phyloP scores from a whole-genome alignment of 2,888 invertebrate species.

The Synanthedon myopaeformis region DNA sequence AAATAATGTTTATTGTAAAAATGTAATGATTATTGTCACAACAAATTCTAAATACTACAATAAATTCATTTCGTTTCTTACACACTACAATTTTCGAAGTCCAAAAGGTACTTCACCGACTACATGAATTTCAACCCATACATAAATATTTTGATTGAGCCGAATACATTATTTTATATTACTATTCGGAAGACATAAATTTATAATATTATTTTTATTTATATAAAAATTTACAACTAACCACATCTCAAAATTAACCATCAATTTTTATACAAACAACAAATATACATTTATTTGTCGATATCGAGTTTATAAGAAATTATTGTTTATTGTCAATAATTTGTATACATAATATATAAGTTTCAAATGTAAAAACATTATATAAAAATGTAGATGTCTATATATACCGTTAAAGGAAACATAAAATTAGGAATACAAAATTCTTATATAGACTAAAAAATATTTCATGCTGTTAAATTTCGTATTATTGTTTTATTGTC shows the following conservation, averaged over 20 bases:
- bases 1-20: no score
- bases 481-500: no score
- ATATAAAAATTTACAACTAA: slow-evolving; percentile 1
- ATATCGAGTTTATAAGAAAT: background rate
- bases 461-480: no score
- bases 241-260: background rate
- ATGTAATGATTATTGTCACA: slow-evolving; percentile 6
- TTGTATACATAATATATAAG: no score
- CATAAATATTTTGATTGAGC: slow-evolving; percentile 35
- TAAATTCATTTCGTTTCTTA: slow-evolving; percentile 60
- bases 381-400: no score
- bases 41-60: slow-evolving; percentile 30
- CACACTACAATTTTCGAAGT: slow-evolving; percentile 36
- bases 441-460: no score
- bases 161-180: slow-evolving; percentile 46
- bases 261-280: slow-evolving; percentile 1
- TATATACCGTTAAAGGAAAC: no score
- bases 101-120: slow-evolving; percentile 48
- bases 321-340: no score
- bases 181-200: slow-evolving; percentile 68
- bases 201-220: slow-evolving; percentile 35
- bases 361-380: no score
- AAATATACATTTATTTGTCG: background rate
- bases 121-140: slow-evolving; percentile 30
- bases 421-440: no score